Evolutionary conservation across 37 sponge, comb jelly and placozoan species (phyloP).

Genomic region (Axinella damicornis): DNA sequence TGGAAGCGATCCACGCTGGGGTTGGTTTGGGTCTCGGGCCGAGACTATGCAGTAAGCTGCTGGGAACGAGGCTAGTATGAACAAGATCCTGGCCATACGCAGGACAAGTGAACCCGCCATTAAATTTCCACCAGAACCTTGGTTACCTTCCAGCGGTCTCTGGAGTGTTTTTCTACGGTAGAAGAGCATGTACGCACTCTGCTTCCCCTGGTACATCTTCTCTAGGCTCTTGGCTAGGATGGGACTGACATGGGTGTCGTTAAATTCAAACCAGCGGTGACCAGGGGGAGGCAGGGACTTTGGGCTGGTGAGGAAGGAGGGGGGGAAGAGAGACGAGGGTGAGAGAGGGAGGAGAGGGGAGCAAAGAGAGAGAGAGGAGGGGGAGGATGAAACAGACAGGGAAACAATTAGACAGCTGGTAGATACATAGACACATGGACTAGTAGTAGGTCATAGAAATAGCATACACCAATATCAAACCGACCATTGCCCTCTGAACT

Average conservation of each 20-base stretch:
- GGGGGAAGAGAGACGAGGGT: neutral
- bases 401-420: neutral
- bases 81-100: too few relatives aligned
- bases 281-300: constrained; percentile 61
- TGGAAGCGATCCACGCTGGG: too few relatives aligned
- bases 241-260: constrained; percentile 74
- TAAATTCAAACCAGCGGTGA: constrained; percentile 84
- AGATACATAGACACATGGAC: too few relatives aligned
- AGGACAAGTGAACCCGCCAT: neutral
- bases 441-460: too few relatives aligned
- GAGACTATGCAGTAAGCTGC: too few relatives aligned
- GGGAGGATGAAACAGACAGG: neutral
- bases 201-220: constrained; percentile 83
- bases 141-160: constrained; percentile 58
- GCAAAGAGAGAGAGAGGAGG: too few relatives aligned
- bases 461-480: too few relatives aligned
- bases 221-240: constrained; percentile 40
- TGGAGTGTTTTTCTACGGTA: constrained; percentile 66
- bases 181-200: constrained; percentile 95
- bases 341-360: neutral
- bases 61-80: too few relatives aligned
- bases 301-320: neutral
- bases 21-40: too few relatives aligned
- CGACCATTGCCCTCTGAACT: too few relatives aligned
- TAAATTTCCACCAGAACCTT: neutral